phyloP scores from a whole-genome alignment of 2,797 vertebrate species.

The Enteromius radiatus region DNA sequence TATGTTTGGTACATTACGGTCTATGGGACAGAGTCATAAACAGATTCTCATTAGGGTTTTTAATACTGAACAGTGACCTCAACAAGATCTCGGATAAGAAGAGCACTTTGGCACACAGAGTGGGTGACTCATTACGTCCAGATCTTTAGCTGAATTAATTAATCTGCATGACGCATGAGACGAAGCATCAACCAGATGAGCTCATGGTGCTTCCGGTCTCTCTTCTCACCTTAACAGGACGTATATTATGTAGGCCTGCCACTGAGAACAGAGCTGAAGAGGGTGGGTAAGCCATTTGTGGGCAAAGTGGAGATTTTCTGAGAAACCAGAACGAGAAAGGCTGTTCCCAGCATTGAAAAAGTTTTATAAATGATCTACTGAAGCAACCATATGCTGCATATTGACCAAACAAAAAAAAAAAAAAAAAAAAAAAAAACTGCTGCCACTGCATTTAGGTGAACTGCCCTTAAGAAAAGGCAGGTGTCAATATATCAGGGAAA shows the following conservation, averaged over 20 bases:
- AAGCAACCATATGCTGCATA: conserved; percentile 17
- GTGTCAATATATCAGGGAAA: conserved; percentile 9
- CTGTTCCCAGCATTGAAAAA: conserved; percentile 22
- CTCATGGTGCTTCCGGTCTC: conserved; percentile 48
- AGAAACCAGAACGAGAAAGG: conserved; percentile 4
- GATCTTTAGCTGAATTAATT: conserved; percentile 71
- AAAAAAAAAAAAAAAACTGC: background rate
- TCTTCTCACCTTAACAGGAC: conserved; percentile 62
- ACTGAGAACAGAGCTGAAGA: conserved; percentile 2
- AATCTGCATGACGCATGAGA: conserved; percentile 64
- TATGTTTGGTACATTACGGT: conserved; percentile 16
- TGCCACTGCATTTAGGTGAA: background rate
- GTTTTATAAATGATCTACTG: conserved; percentile 15
- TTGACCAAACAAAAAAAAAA: background rate
- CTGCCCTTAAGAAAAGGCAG: background rate
- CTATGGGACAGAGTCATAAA: conserved; percentile 14
- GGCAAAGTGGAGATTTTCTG: background rate
- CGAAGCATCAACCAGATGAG: conserved; percentile 69
- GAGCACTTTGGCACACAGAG: conserved; percentile 62
- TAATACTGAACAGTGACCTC: conserved; percentile 63
- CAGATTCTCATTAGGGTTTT: conserved; percentile 48
- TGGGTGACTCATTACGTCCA: conserved; percentile 65
- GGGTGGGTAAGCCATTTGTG: background rate
- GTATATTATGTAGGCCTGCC: conserved; percentile 49
- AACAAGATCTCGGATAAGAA: conserved; percentile 25